Base-by-base conservation (phyloP, 2,888 invertebrate species). In the Timema cristinae region DNA sequence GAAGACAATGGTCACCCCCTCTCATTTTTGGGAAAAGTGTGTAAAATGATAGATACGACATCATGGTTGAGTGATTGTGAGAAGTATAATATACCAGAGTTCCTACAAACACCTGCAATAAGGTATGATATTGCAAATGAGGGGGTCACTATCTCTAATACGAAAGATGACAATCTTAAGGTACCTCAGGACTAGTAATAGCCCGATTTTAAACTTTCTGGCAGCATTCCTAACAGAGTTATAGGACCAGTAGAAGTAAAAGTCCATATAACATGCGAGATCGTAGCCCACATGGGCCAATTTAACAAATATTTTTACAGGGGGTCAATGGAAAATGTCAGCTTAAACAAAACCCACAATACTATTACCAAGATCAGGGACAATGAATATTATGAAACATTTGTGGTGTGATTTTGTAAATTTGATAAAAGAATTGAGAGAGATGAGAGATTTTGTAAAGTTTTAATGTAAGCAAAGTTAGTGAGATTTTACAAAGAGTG, bases 191-290 rank as follows among this genome's bases (percentile, higher is more conserved):
- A 7, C 47, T 75, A 5, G 72, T 73, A 54, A 56, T 75, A 9
- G 71, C 56, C 10, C 0, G 67, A 16, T 69, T 71, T 49, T 70
- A 75, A 72, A 73, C 7, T 32, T 73, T 9, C 59, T 75, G 0
- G 74, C 71, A 50, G 75, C 75, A 2, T 75, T 15, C 75, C 75
- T 6, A 73, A 75, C 56, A 75, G 73, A 7, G 7, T 74, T 7
- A 48, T 70, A 48, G 72, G 69, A 1, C 47, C 50, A 9, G 71
- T 5, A 32, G 59, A 59, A 8, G 10, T 59, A 13, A 59, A 59
- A 59, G 59, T 59, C 59, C 59, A 59, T 59, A 11, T 4, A 16
- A n/a, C 2, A 13, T 32, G 32, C n/a, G 59, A 15, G 59, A 59
- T 16, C 59, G 5, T 59, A 59, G 15, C 2, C 59, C 10, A 13